Evolutionary conservation across 1,140 invertebrate species (phyloP), one percentile per base, ranked within the genome.

Genomic region (Brevipalpus yothersi): DNA sequence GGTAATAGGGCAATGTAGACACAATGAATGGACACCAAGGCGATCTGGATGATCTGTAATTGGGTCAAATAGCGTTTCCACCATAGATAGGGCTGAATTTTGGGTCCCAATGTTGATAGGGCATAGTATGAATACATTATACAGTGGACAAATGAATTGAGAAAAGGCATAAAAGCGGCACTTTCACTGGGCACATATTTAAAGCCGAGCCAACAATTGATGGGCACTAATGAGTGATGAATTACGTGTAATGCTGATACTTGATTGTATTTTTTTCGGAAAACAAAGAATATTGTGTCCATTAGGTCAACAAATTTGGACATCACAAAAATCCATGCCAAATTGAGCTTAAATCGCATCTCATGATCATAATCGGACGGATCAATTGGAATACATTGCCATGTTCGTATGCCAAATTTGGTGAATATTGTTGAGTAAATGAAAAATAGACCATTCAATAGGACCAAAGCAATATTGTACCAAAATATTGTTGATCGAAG

Each of bases 161-260:
- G 72, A 60, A 72, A 69, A 13, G 70, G 47, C 10, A 61, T 17
- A 40, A 63, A 54, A 53, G 42, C 53, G 8, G 43, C 55, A 13
- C 40, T 43, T 13, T 57, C 43, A 17, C 13, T 15, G 41, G 60
- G 60, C 10, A 49, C 31, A 41, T 49, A 58, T 53, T 58, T 58
- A 41, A 58, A 51, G 19, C 58, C 56, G 10, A 43, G 19, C 56
- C 56, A 57, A 43, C 56, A 42, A n/a, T 23, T 84, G 71, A 90
- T 82, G n/a, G 89, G 89, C 88, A 93, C 92, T 67, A 86, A 81
- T 56, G 86, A 86, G 70, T 93, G 89, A 70, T 93, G 89, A 66
- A 92, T 88, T 58, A 93, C 87, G 73, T 93, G 89, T 31, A 93
- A 76, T 40, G 83, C 86, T 15, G 86, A 86, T 58, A 92, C 83